Base-by-base conservation (phyloP, 2,113 vertebrate genomes). In the Porphyrio hochstetteri region DNA sequence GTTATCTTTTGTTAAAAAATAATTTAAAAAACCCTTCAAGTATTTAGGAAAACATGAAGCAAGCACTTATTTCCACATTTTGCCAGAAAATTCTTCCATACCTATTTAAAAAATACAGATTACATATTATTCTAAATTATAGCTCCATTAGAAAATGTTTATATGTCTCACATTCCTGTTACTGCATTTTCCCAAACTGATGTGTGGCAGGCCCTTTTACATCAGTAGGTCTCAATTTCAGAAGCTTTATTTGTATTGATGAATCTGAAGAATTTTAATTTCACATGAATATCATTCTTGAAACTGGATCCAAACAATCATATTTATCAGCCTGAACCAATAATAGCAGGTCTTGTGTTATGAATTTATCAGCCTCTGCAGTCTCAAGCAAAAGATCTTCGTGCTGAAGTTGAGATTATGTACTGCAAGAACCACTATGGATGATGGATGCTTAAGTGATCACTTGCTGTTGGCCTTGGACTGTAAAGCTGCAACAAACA, bases 371-470 rank as follows among this genome's bases (percentile, higher is more conserved):
- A 53, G 25, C 55, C 86, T 92, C 82, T 94, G 46, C 31, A 95
- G 79, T 40, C 92, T 71, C 93, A 87, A 91, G 95, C 67, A 76
- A 92, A 97, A 96, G 56, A 82, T 56, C 48, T 56, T 93, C 94
- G 31, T 92, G 75, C 56, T 95, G 69, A 92, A 95, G 63, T 57
- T 94, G 82, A 76, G 80, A 94, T 96, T 97, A 90, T 83, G 71
- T 70, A 79, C 85, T 92, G 18, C 86, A 93, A 97, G 88, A 96
- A 94, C 53, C 82, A 70, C 81, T 82, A 14, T 60, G 57, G 72
- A 70, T 97, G 95, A 97, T 87, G 81, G 92, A 97, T 52, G 36
- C n/a, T 88, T 95, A 97, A 95, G 80, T 90, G 94, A 95, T 95
- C 76, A n/a, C 76, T 95, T 55, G 86, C 93, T 96, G 59, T 35